These are phyloP conservation scores for Pseudomyrmex sp. DNA, from an alignment of 1,140 invertebrate genomes.

Conservation along the genomic window DNA sequence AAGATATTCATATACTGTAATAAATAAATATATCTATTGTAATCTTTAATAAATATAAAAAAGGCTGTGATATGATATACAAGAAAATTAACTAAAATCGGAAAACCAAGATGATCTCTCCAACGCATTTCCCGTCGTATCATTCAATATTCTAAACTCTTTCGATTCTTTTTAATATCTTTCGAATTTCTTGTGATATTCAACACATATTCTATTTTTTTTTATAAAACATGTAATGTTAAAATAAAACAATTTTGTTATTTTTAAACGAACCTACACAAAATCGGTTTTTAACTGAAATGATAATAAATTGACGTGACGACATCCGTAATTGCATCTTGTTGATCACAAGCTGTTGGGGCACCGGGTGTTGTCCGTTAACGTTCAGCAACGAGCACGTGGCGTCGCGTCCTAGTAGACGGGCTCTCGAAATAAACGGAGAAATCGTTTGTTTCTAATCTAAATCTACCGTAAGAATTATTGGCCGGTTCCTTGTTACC, in stretches of 20 bases:
- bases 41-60: too few relatives aligned
- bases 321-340: not conserved
- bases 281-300: not conserved
- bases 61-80: not conserved
- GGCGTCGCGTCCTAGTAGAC: slow-evolving; percentile 10
- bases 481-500: slow-evolving; percentile 47
- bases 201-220: too few relatives aligned
- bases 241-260: not conserved
- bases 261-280: not conserved
- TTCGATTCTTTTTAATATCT: too few relatives aligned
- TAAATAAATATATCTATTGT: not conserved
- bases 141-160: too few relatives aligned
- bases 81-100: too few relatives aligned
- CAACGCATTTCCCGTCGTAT: too few relatives aligned
- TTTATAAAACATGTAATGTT: too few relatives aligned
- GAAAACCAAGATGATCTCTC: too few relatives aligned
- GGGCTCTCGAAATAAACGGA: slow-evolving; percentile 35
- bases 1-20: not conserved
- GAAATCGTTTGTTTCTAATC: slow-evolving; percentile 42
- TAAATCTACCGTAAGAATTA: slow-evolving; percentile 39
- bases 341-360: not conserved
- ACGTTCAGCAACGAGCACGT: not conserved
- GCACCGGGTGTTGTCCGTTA: not conserved
- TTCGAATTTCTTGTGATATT: too few relatives aligned
- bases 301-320: not conserved